Percentiles rank a stretch among this genome's conserved stretches.
Conservation (phyloP, 2,888 invertebrate species). For the Scaptomyza cyrtandrae region DNA sequence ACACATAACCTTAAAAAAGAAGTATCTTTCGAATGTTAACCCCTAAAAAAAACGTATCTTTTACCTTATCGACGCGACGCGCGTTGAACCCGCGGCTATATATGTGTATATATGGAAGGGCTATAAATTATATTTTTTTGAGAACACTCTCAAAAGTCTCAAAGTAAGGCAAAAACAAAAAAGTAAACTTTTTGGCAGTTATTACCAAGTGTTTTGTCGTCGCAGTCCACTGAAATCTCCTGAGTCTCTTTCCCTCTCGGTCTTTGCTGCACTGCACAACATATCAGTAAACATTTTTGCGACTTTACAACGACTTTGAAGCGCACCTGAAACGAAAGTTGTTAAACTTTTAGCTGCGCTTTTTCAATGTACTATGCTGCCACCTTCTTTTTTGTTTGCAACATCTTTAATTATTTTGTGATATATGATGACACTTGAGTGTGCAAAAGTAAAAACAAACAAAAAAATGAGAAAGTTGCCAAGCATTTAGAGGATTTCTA, state of each 20-base stretch:
- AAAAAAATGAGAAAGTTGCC: slow-evolving; percentile 24
- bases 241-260: slow-evolving; percentile 15
- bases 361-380: slow-evolving; percentile 45
- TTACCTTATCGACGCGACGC: slow-evolving; percentile 71
- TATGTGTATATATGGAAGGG: slow-evolving; percentile 43
- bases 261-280: slow-evolving; percentile 45
- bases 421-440: slow-evolving; percentile 83
- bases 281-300: slow-evolving; percentile 80
- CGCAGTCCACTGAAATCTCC: slow-evolving; percentile 47
- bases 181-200: slow-evolving; percentile 78
- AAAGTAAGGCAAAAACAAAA: slow-evolving; percentile 58
- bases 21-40: slow-evolving; percentile 27
- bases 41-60: slow-evolving; percentile 57
- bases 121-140: slow-evolving; percentile 83
- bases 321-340: slow-evolving; percentile 74
- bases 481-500: slow-evolving; percentile 32
- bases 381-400: neutral
- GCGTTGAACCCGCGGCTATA: slow-evolving; percentile 68
- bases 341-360: slow-evolving; percentile 51
- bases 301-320: slow-evolving; percentile 73
- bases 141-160: slow-evolving; percentile 59
- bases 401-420: slow-evolving; percentile 83
- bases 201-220: slow-evolving; percentile 81
- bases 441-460: slow-evolving; percentile 18
- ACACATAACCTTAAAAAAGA: slow-evolving; percentile 31